phyloP scores from a whole-genome alignment of 2,888 invertebrate species.

The Macrophya alboannulata region DNA sequence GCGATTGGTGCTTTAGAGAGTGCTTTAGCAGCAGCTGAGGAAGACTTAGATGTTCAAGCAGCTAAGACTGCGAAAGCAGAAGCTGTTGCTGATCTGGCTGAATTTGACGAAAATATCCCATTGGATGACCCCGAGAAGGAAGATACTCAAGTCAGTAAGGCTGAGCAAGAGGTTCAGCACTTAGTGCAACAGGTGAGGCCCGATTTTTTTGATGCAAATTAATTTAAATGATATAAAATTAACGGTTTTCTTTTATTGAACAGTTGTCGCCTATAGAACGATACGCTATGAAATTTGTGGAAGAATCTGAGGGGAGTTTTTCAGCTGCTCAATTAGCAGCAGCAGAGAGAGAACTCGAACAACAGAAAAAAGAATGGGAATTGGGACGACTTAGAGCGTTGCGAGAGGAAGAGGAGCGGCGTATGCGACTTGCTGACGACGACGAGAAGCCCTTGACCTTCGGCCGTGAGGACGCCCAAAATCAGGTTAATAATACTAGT shows the following conservation, averaged over 20 bases:
- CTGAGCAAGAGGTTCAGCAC: conserved; percentile 88
- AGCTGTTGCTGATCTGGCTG: conserved; percentile 93
- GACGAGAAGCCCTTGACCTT: conserved; percentile 88
- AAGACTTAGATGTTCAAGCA: conserved; percentile 96
- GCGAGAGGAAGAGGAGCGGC: conserved; percentile 85
- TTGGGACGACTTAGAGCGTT: conserved; percentile 89
- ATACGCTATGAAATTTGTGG: conserved; percentile 97
- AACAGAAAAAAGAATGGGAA: conserved; percentile 94
- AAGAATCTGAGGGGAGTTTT: conserved; percentile 90
- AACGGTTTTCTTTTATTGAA: conserved; percentile 63
- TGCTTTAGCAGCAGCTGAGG: conserved; percentile 95
- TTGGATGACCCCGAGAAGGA: conserved; percentile 85
- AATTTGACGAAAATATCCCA: conserved; percentile 97
- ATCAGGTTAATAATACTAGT: conserved; percentile 89
- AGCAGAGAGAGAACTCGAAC: conserved; percentile 94
- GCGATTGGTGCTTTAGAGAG: conserved; percentile 87
- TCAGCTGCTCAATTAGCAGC: conserved; percentile 92
- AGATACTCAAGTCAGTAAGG: conserved; percentile 85
- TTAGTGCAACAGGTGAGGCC: conserved; percentile 86
- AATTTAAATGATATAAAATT: conserved; percentile 10
- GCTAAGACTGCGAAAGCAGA: conserved; percentile 95
- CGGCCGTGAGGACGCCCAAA: conserved; percentile 89
- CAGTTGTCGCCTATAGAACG: conserved; percentile 97
- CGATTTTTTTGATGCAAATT: conserved; percentile 29
- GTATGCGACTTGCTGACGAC: conserved; percentile 83